Evolutionary conservation across 1,140 invertebrate species (phyloP).

Genomic region (Rhagoletis zephyria): DNA sequence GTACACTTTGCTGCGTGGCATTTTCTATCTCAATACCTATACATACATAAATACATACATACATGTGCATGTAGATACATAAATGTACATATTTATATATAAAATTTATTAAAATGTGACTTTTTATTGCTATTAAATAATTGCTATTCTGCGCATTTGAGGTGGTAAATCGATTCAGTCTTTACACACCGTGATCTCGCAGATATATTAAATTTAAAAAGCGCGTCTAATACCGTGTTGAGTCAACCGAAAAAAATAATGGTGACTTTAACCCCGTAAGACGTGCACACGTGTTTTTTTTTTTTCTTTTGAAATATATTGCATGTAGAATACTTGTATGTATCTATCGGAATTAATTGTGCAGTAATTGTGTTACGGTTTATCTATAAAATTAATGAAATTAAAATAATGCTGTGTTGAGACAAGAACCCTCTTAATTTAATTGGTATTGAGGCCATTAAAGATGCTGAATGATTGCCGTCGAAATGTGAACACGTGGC

Average conservation of each 20-base stretch:
- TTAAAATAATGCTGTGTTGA: no score
- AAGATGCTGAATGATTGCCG: no score
- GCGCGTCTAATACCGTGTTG: constrained; percentile 72
- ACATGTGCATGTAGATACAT: constrained; percentile 2
- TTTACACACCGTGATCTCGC: constrained; percentile 72
- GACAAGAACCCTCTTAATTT: no score
- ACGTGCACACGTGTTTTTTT: constrained; percentile 63
- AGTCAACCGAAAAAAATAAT: constrained; percentile 68
- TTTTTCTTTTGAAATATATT: neutral
- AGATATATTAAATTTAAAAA: constrained; percentile 68
- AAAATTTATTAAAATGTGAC: constrained; percentile 12
- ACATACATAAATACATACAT: neutral
- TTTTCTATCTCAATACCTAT: constrained; percentile 6
- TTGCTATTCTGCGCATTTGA: constrained; percentile 70
- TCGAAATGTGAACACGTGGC: no score
- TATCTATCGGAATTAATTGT: no score
- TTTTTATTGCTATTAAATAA: neutral
- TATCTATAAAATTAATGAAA: no score
- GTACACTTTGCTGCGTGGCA: neutral
- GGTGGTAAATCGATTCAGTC: constrained; percentile 69
- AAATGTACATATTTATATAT: constrained; percentile 30
- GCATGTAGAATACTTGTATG: neutral
- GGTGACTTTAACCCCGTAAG: constrained; percentile 73
- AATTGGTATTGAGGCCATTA: no score
- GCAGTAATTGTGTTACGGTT: no score